Evolutionary conservation across 2,113 vertebrate genomes (phyloP).

Genomic region (Archocentrus centrarchus): DNA sequence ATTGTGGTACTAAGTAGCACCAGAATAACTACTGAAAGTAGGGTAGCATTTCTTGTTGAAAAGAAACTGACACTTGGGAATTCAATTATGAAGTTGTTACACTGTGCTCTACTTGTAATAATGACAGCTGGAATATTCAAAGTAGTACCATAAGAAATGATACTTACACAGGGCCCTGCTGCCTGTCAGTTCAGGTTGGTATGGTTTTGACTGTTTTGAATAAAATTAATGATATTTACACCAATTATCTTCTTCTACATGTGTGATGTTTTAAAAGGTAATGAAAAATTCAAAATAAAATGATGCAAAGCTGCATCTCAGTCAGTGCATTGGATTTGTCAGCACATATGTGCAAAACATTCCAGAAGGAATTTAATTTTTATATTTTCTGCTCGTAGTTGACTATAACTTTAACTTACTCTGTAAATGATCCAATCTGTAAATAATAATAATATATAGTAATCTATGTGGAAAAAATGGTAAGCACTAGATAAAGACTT

Average conservation of each 20-base stretch:
- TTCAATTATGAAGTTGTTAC: slow-evolving; percentile 11
- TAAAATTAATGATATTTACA: not conserved
- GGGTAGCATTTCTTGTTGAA: not conserved
- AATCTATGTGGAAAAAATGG: not conserved
- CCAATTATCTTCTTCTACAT: not conserved
- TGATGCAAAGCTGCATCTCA: not conserved
- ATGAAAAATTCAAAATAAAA: not conserved
- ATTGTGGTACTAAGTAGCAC: slow-evolving; percentile 5
- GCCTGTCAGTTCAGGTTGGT: not conserved
- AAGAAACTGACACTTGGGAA: slow-evolving; percentile 5
- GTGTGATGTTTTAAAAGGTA: not conserved
- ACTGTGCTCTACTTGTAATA: not conserved
- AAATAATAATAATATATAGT: not conserved
- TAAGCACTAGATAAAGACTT: not conserved
- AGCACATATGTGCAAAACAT: no score
- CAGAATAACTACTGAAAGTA: not conserved
- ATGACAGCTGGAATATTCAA: not conserved
- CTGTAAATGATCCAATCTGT: not conserved
- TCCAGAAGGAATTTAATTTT: no score
- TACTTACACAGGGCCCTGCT: not conserved
- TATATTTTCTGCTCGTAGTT: no score
- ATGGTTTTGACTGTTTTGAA: not conserved
- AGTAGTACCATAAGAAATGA: not conserved
- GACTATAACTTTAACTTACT: not conserved
- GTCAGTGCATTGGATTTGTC: no score